Percentiles rank a stretch among this genome's conserved stretches.
Conservation (phyloP, 2,797 vertebrate species). For the Sebastes oblongus region DNA sequence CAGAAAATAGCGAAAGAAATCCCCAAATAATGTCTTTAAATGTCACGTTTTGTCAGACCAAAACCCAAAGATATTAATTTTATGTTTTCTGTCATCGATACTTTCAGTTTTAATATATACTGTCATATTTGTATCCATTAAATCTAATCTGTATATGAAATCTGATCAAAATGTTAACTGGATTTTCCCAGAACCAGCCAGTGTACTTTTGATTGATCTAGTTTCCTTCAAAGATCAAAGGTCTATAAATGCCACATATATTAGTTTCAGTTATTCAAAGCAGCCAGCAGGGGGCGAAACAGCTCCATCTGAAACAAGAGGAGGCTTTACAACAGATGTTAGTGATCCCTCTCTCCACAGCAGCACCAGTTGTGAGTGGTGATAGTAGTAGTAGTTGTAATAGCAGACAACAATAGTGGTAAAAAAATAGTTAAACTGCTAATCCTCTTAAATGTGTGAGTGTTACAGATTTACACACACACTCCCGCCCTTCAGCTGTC, state of each 20-base stretch:
- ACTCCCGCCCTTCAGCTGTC: neutral
- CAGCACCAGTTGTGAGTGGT: too few species aligned
- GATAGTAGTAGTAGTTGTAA: neutral
- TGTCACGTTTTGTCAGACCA: too few species aligned
- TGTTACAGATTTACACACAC: neutral
- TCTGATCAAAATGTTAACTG: too few species aligned
- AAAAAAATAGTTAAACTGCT: too few species aligned
- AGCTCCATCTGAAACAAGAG: neutral
- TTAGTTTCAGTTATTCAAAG: neutral
- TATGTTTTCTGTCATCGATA: neutral
- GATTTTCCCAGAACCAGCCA: neutral
- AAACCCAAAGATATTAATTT: neutral
- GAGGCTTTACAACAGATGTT: neutral
- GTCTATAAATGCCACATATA: neutral
- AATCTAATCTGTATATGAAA: too few species aligned
- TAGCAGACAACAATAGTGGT: neutral
- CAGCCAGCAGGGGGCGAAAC: constrained; percentile 42
- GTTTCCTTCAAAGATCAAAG: neutral
- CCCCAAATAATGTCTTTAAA: neutral
- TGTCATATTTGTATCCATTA: neutral
- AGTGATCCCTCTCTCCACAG: too few species aligned
- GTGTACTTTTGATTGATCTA: neutral
- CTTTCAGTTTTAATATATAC: neutral
- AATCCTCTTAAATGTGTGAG: too few species aligned
- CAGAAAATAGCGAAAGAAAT: neutral